Base-by-base conservation (phyloP, 2,888 invertebrate species). In the Timema podura region DNA sequence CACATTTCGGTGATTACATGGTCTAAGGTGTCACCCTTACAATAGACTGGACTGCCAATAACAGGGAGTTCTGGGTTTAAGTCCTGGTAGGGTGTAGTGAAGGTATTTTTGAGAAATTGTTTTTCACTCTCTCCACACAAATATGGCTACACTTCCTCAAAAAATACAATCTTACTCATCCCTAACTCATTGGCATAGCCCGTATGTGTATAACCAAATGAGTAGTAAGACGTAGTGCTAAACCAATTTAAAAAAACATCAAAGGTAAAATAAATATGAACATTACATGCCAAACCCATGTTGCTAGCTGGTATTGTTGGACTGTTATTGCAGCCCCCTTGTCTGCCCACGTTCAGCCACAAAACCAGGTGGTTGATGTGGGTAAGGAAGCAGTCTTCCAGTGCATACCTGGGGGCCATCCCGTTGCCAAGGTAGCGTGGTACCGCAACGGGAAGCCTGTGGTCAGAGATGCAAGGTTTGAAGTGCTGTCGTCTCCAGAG, bases 321-420 rank as follows among this genome's bases (percentile, higher is more conserved):
- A 30, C 47, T 77, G 77, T 75, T 73, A 75, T 85, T 77, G 74
- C 83, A 91, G 93, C 92, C 77, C 90, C 93, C 70, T 84, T 93
- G 78, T 89, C 91, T 76, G 91, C 90, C 76, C 90, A 91, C 81
- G 87, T 94, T 75, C 89, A 92, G 83, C 92, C 91, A 74, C 89
- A 90, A 81, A 84, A 87, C 73, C 85, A 89, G 80, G 89, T 92
- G 74, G 90, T 93, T 71, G 96, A 95, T 81, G 88, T 91, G 73
- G 94, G 93, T 72, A 89, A 91, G 78, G 89, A 92, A 78, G 91
- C 93, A 66, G 88, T 87, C 78, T 92, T 96, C 80, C 92, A 93
- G 80, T 97, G 96, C 82, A 91, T 91, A 79, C 88, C 92, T 69
- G 88, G 89, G 72, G 96, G 96, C 7, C 91, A 91, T 83, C 96